A percentile compares a stretch with the other conserved stretches of the same genome.
phyloP scores from a whole-genome alignment of 2,113 vertebrate genomes.

The Pangasianodon hypophthalmus region DNA sequence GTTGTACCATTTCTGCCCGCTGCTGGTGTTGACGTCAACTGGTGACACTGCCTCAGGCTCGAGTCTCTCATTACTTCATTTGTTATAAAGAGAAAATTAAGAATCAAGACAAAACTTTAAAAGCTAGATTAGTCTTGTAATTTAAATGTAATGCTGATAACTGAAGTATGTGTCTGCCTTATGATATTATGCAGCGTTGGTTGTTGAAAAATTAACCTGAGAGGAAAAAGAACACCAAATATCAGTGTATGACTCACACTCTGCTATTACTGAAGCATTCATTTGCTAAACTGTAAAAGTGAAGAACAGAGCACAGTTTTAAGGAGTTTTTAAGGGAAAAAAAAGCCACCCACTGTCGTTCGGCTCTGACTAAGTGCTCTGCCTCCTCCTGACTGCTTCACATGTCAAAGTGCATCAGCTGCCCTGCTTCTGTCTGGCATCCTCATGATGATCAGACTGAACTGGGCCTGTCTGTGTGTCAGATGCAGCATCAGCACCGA shows the following conservation, averaged over 20 bases:
- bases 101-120: not conserved
- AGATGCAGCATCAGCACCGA: constrained; percentile 19
- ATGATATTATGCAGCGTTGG: not conserved
- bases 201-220: not conserved
- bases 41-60: not conserved
- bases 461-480: constrained; percentile 32
- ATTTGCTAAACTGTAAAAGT: not conserved
- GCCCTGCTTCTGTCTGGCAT: constrained; percentile 28
- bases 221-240: not conserved
- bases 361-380: constrained; percentile 24
- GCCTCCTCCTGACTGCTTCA: constrained; percentile 17
- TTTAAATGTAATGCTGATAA: not conserved
- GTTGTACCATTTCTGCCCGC: not conserved
- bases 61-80: not conserved
- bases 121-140: not conserved
- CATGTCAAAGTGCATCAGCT: constrained; percentile 50
- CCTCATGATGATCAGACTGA: constrained; percentile 15
- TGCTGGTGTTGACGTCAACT: not conserved
- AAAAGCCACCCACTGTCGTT: not conserved
- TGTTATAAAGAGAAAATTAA: not conserved
- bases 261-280: not conserved
- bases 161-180: not conserved
- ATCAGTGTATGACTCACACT: not conserved
- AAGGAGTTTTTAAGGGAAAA: not conserved
- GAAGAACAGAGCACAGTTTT: not conserved